These are phyloP conservation scores for Spodoptera picta DNA, from an alignment of 2,888 invertebrate genomes.

Conservation along the genomic window DNA sequence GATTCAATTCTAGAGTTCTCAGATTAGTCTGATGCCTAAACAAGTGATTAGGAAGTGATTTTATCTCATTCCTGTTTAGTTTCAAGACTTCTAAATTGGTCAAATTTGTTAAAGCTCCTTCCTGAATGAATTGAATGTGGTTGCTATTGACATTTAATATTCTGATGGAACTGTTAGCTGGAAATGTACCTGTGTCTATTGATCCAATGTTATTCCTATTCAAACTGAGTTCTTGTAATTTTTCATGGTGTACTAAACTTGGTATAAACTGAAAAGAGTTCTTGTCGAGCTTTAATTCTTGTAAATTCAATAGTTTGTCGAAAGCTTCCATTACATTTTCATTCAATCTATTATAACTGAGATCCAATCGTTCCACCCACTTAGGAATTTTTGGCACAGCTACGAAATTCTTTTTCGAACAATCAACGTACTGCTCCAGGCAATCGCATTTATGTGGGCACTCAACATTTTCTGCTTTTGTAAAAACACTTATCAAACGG, in stretches of 20 bases:
- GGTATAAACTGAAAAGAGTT: constrained; percentile 89
- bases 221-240: constrained; percentile 89
- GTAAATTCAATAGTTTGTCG: constrained; percentile 73
- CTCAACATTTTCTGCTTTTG: constrained; percentile 79
- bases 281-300: constrained; percentile 86
- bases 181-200: constrained; percentile 89
- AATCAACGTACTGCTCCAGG: constrained; percentile 92
- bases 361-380: constrained; percentile 93
- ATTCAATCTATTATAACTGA: constrained; percentile 83
- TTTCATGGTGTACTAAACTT: constrained; percentile 83
- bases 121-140: constrained; percentile 91
- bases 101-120: constrained; percentile 92
- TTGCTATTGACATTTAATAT: constrained; percentile 88
- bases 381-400: constrained; percentile 92
- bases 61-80: constrained; percentile 93
- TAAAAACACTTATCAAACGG: constrained; percentile 69
- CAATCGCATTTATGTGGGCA: constrained; percentile 93
- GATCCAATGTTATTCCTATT: constrained; percentile 90
- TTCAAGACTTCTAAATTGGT: constrained; percentile 92
- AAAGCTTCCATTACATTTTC: constrained; percentile 78
- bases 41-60: constrained; percentile 91
- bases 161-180: constrained; percentile 85
- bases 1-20: constrained; percentile 94
- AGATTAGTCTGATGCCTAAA: constrained; percentile 92
- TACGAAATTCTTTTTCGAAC: constrained; percentile 91